A percentile compares a stretch with the other conserved stretches of the same genome.
phyloP scores from a whole-genome alignment of 2,797 vertebrate species.

The Xyrichtys novacula region DNA sequence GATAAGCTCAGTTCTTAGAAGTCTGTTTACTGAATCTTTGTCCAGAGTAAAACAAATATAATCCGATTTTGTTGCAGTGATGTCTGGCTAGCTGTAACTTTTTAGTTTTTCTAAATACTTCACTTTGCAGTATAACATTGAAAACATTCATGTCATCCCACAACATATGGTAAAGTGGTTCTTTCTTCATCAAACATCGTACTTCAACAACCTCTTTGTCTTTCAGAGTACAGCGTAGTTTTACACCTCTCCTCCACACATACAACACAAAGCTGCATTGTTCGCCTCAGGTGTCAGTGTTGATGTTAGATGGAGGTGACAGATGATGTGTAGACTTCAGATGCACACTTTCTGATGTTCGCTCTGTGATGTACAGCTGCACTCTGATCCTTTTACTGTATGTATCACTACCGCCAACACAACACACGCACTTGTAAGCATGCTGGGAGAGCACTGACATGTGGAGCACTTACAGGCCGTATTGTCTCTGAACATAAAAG shows the following conservation, averaged over 20 bases:
- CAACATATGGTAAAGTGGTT: neutral
- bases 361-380: constrained; percentile 61
- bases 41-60: no score
- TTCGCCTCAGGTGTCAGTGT: constrained; percentile 18
- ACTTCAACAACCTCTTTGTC: neutral
- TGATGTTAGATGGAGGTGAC: constrained; percentile 9
- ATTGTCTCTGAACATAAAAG: constrained; percentile 46
- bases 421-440: constrained; percentile 37
- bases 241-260: neutral
- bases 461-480: constrained; percentile 31
- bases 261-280: constrained; percentile 16
- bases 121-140: neutral
- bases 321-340: constrained; percentile 23
- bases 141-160: neutral
- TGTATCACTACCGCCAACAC: constrained; percentile 39
- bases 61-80: no score
- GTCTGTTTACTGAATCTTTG: no score
- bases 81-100: no score
- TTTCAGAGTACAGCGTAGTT: neutral
- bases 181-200: neutral
- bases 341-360: constrained; percentile 54
- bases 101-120: no score
- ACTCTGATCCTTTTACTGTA: constrained; percentile 51
- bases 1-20: no score
- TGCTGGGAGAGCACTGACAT: constrained; percentile 19